Conservation (phyloP, 64 coral and sea anemone genomes). For the Dendronephthya gigantea region DNA sequence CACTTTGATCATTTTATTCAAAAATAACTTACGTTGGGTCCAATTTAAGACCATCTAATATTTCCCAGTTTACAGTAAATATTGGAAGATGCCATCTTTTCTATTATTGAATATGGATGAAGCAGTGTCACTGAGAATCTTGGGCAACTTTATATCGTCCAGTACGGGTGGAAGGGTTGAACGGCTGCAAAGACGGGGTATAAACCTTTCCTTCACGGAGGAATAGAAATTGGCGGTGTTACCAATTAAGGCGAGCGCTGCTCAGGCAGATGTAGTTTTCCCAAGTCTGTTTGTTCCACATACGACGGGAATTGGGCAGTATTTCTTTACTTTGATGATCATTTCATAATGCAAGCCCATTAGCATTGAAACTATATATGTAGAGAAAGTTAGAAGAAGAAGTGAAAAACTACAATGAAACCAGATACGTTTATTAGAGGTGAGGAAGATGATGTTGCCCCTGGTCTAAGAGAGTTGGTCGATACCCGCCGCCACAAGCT, state of each 20-base stretch:
- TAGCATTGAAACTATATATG: slow-evolving; percentile 16
- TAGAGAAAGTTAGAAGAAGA: not conserved
- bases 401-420: too few species aligned
- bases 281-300: slow-evolving; percentile 33
- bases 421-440: too few species aligned
- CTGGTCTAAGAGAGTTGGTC: too few species aligned
- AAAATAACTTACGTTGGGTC: not conserved
- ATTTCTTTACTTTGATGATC: not conserved
- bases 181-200: slow-evolving; percentile 24
- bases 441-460: not conserved
- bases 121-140: not conserved
- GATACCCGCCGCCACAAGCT: too few species aligned
- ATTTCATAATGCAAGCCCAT: slow-evolving; percentile 26
- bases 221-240: not conserved
- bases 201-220: slow-evolving; percentile 33
- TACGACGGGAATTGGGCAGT: slow-evolving; percentile 17
- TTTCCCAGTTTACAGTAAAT: slow-evolving; percentile 23
- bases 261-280: slow-evolving; percentile 24
- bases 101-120: slow-evolving; percentile 14
- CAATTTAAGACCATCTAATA: not conserved
- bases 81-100: slow-evolving; percentile 19
- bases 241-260: slow-evolving; percentile 19
- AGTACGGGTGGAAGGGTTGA: slow-evolving; percentile 32
- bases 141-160: slow-evolving; percentile 21
- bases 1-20: not conserved